Conservation (phyloP, 2,797 vertebrate species). For the Gymnopithys bicolor region DNA sequence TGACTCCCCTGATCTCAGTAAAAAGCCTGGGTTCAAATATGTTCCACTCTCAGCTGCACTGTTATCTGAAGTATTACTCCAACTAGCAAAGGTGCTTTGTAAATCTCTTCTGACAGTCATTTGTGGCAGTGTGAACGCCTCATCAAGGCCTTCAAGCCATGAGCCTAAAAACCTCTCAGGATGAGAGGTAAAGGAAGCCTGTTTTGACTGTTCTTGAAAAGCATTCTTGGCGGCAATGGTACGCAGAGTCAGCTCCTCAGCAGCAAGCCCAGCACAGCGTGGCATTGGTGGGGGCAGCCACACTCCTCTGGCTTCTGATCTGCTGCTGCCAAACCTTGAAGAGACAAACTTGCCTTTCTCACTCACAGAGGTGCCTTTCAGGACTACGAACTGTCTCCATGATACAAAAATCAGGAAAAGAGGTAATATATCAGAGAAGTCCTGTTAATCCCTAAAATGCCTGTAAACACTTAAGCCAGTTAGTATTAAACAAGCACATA, state of each 20-base stretch:
- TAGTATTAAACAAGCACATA: neutral
- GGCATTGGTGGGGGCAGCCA: neutral
- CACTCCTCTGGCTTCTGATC: neutral
- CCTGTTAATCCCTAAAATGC: neutral
- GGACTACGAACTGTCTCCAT: neutral
- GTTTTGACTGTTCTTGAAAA: slow-evolving; percentile 52
- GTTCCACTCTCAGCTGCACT: neutral
- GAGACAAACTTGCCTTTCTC: neutral
- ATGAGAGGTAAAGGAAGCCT: neutral
- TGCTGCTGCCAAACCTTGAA: neutral
- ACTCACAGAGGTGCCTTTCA: neutral
- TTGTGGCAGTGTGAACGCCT: neutral
- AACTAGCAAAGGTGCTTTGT: neutral
- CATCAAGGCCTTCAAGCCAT: neutral
- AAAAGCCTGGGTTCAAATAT: neutral
- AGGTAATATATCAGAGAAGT: neutral
- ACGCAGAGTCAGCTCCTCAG: neutral
- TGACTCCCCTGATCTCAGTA: neutral
- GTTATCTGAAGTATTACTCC: neutral
- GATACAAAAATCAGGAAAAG: neutral
- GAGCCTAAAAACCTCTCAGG: neutral
- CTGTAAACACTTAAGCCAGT: neutral
- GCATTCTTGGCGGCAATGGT: neutral
- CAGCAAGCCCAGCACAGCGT: neutral
- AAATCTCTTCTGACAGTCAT: neutral